Evolutionary conservation across 1,140 invertebrate species (phyloP), one percentile per base, ranked within the genome.

Genomic region (Bilobella aurantiaca): DNA sequence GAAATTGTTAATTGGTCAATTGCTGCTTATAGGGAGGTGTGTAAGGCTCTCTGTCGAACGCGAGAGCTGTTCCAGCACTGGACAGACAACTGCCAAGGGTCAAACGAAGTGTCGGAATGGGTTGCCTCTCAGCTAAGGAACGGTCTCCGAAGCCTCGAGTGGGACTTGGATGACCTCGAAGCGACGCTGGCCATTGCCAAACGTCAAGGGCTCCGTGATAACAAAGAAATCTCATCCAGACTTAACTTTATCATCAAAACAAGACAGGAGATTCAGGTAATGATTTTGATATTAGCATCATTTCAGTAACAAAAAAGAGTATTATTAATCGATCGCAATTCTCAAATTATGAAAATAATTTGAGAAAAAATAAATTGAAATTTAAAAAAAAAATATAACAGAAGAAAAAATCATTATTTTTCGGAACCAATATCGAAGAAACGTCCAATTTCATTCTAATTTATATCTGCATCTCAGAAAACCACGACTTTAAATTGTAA

Each of bases 211-310:
- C 71, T 73, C 58, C 59, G 71, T 46, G 71, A 73, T 49, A 73
- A 73, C 68, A 73, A 73, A 67, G 71, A 73, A 47, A 73, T 73
- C 60, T 73, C 71, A 58, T 73, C 66, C 63, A 69, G 71, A 62
- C 71, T 73, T 62, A 73, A 73, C 47, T 73, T 73, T 57, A 73
- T 73, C 46, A 73, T 73, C 65, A 73, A 73, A 59, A 73, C 71
- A 68, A 69, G 71, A 58, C 71, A 73, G 67, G 71, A 73, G 68
- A 73, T 73, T 73, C 71, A 73, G 64, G 71, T 73, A 42, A 66
- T 12, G 34, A 42, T 8, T 12, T 8, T 42, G 34, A 46, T n/a
- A n/a, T n/a, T n/a, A n/a, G n/a, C n/a, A n/a, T n/a, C n/a, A n/a
- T n/a, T n/a, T n/a, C n/a, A n/a, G n/a, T n/a, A n/a, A n/a, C n/a